Base-by-base conservation (phyloP, 1,140 invertebrate species). In the Potamilus streckersoni region DNA sequence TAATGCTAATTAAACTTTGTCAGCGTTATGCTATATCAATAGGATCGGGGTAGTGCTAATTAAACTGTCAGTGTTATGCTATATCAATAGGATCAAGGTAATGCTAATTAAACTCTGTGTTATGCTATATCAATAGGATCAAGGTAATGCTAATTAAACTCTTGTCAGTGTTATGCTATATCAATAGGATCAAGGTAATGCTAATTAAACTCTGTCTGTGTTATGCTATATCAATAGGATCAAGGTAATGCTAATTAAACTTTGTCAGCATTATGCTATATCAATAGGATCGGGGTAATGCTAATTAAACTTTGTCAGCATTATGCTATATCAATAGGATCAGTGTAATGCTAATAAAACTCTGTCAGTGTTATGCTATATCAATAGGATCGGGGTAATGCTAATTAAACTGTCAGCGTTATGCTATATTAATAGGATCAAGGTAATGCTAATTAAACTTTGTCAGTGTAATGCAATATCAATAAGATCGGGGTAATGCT, bases 181-280 rank as follows among this genome's bases (percentile, higher is more conserved):
- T 99, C 12, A 99, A 99, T 91, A 93, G 98, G 88, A 93, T 99
- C 75, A 93, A 96, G 89, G 94, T 95, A 91, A 90, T 86, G 74
- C n/a, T 12, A 38, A 38, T 38, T 5, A 63, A 19, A 57, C 19
- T n/a, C n/a, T 20, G 31, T 23, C 19, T 13, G n/a, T 16, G 11
- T 12, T 58, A 38, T 8, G 8, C 2, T 38, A 38, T 27, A 27
- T 99, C 12, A 99, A 99, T 91, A 93, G 98, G 88, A 93, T 99
- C 75, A 93, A 96, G 89, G 94, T 95, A 91, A 90, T 86, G 74
- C n/a, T 4, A 38, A 38, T 38, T 2, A 63, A 19, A 57, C 19
- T 58, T 2, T 20, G 31, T 23, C 19, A n/a, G n/a, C 2, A 19
- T 11, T 57, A 38, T 6, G 6, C 2, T 38, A 38, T n/a, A n/a